Percentiles rank a stretch among this genome's conserved stretches.
Evolutionary conservation across 2,888 invertebrate genomes (phyloP).

Genomic region (Druceiella hillmani): DNA sequence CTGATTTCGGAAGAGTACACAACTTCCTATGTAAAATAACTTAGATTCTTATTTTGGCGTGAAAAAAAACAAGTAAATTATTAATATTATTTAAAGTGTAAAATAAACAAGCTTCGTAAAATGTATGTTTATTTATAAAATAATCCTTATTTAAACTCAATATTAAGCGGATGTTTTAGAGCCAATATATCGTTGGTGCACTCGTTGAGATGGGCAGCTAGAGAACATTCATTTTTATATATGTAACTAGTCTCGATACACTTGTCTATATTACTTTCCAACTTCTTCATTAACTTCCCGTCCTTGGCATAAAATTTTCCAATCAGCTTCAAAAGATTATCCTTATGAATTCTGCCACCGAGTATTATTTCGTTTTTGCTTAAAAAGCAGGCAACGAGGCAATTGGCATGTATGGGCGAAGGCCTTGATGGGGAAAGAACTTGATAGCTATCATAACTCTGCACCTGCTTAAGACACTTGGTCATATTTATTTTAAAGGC

Average conservation of each 20-base stretch:
- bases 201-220: conserved; percentile 38
- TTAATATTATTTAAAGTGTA: too few relatives aligned
- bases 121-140: too few relatives aligned
- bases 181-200: conserved; percentile 45
- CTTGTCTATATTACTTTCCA: conserved; percentile 39
- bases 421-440: conserved; percentile 37
- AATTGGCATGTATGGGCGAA: conserved; percentile 42
- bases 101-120: too few relatives aligned
- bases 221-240: conserved; percentile 33
- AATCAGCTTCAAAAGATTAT: conserved; percentile 38
- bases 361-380: conserved; percentile 40
- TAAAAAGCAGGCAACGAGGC: conserved; percentile 43
- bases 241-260: conserved; percentile 36
- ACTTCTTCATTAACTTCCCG: conserved; percentile 38
- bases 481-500: conserved; percentile 43
- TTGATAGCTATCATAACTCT: conserved; percentile 32
- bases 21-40: too few relatives aligned
- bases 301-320: conserved; percentile 43
- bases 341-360: conserved; percentile 40
- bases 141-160: too few relatives aligned
- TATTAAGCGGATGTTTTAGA: too few relatives aligned
- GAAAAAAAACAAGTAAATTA: too few relatives aligned
- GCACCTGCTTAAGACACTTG: conserved; percentile 42
- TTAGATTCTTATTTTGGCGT: too few relatives aligned
- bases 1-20: too few relatives aligned